Percentiles rank a stretch among this genome's conserved stretches.
Evolutionary conservation across 92 coral and sea anemone genomes (phyloP).

Genomic region (Montipora capitata): DNA sequence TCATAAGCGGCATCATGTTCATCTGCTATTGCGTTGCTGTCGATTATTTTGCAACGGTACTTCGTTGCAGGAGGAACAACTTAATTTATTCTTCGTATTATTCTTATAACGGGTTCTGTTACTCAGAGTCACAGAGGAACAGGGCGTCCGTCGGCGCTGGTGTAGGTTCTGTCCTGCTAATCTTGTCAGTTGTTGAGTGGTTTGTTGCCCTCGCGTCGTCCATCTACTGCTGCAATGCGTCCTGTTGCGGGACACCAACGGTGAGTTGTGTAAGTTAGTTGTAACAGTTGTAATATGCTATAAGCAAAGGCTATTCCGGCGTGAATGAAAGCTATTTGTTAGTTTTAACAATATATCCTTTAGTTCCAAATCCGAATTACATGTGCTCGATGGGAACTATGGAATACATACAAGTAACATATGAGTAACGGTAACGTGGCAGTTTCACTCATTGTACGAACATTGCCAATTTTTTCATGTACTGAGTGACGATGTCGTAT

Average conservation of each 20-base stretch:
- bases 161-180: slow-evolving; percentile 54
- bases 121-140: background rate
- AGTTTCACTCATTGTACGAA: no score
- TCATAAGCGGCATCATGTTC: slow-evolving; percentile 74
- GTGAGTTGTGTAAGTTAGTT: slow-evolving; percentile 13
- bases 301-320: no score
- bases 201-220: slow-evolving; percentile 80
- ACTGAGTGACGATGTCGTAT: no score
- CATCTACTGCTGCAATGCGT: slow-evolving; percentile 77
- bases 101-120: background rate
- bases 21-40: slow-evolving; percentile 73
- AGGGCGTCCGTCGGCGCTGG: slow-evolving; percentile 56
- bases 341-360: no score
- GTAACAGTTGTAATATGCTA: no score
- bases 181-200: slow-evolving; percentile 70
- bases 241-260: slow-evolving; percentile 51
- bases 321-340: no score
- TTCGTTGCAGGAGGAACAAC: background rate
- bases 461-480: no score
- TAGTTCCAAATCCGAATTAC: no score
- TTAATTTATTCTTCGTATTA: no score
- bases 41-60: background rate
- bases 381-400: no score
- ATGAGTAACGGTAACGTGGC: no score
- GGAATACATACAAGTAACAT: no score